A percentile compares a stretch with the other conserved stretches of the same genome.
Conservation (phyloP, 2,888 invertebrate species). For the Monoplex corrugatus region DNA sequence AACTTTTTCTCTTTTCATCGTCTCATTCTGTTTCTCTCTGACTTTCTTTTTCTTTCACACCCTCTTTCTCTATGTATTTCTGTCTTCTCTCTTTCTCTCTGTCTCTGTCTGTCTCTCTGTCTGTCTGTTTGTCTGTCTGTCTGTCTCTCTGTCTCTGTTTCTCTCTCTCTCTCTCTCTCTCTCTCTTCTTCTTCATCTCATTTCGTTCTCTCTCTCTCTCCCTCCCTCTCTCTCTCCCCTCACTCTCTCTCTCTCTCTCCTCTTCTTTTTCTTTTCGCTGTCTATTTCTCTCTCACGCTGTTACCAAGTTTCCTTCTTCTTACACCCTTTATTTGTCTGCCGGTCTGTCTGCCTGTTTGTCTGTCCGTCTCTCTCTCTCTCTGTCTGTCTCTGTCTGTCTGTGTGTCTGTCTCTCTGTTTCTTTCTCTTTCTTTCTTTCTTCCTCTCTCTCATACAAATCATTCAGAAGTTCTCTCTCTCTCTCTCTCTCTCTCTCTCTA, state of each 20-base stretch:
- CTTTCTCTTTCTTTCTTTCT: not conserved
- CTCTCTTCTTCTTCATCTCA: not conserved
- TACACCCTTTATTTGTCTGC: not conserved
- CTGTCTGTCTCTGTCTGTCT: slow-evolving; percentile 28
- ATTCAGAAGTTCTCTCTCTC: too few species aligned
- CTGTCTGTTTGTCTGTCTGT: not conserved
- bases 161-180: slow-evolving; percentile 10
- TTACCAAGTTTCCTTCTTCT: not conserved
- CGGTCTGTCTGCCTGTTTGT: not conserved
- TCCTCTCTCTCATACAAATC: not conserved
- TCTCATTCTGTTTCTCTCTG: not conserved
- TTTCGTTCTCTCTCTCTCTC: slow-evolving; percentile 42
- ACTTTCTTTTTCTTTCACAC: not conserved
- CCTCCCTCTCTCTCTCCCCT: slow-evolving; percentile 31
- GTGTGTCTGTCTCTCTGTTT: slow-evolving; percentile 1
- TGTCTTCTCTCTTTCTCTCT: not conserved
- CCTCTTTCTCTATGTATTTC: not conserved
- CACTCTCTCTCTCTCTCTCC: not conserved
- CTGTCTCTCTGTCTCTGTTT: not conserved
- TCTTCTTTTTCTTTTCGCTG: not conserved
- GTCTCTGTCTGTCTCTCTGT: not conserved
- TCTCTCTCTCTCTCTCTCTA: not conserved
- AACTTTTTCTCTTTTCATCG: too few species aligned
- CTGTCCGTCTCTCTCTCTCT: slow-evolving; percentile 30
- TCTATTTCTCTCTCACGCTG: slow-evolving; percentile 22